A percentile compares a stretch with the other conserved stretches of the same genome.
phyloP scores from a whole-genome alignment of 2,888 invertebrate species.

The Acrocera orbiculus region DNA sequence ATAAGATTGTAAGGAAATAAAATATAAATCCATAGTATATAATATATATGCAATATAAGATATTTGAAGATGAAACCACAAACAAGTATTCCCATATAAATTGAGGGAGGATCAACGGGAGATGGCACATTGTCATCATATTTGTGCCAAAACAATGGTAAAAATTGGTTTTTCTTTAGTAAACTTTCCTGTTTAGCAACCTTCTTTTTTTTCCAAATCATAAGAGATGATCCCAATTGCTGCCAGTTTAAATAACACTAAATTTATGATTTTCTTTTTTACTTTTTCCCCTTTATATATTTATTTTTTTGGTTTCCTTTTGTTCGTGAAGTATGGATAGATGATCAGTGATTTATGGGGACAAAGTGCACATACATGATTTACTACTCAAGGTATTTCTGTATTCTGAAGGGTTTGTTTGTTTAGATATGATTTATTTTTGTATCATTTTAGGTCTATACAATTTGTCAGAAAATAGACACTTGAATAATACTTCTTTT shows the following conservation, averaged over 20 bases:
- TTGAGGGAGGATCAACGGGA: slow-evolving; percentile 7
- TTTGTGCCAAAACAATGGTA: too few relatives aligned
- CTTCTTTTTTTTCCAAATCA: slow-evolving; percentile 1
- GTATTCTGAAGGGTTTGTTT: slow-evolving; percentile 4
- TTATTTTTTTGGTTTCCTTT: too few relatives aligned
- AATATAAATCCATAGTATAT: background rate
- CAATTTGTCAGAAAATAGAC: too few relatives aligned
- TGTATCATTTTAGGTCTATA: too few relatives aligned
- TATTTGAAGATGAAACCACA: too few relatives aligned
- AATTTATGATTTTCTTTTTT: slow-evolving; percentile 8
- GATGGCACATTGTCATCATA: slow-evolving; percentile 5
- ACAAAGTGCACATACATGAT: slow-evolving; percentile 11
- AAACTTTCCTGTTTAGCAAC: too few relatives aligned
- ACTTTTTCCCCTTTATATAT: too few relatives aligned
- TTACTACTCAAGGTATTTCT: slow-evolving; percentile 9
- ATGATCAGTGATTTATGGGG: slow-evolving; percentile 12
- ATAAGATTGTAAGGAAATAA: too few relatives aligned
- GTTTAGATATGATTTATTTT: slow-evolving; percentile 6
- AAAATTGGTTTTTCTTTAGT: too few relatives aligned
- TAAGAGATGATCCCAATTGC: slow-evolving; percentile 5
- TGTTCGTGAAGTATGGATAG: slow-evolving; percentile 2
- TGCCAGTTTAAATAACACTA: slow-evolving; percentile 5
- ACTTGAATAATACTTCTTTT: too few relatives aligned
- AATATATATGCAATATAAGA: background rate
- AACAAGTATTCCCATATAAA: slow-evolving; percentile 5